Base-by-base conservation (phyloP, 2,888 invertebrate genomes). In the Hypolimnas misippus region DNA sequence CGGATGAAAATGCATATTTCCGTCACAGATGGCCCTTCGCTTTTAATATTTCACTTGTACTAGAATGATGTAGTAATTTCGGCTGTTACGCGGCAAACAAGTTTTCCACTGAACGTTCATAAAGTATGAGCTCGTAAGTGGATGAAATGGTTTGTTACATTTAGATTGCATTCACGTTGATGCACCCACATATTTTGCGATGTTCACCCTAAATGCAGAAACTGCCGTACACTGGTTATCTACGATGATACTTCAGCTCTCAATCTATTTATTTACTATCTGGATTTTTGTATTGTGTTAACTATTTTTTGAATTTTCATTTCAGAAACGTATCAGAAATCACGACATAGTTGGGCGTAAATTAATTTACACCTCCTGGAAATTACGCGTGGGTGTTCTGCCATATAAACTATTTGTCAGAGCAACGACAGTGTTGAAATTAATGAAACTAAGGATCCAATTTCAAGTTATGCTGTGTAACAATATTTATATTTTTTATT, bases 121-220 rank as follows among this genome's bases (percentile, higher is more conserved):
- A 46, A 56, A 46, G 46, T 46, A 46, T 25, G 49, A 38, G 35
- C 57, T 50, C 25, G 57, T 49, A 57, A 57, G 49, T 44, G 17
- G 49, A 38, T 57, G 57, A 50, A 57, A 50, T 57, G 50, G 49
- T 31, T 16, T 49, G 38, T 29, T 57, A 38, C 50, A 50, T 57
- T 50, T 29, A 29, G 57, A 50, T 57, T 57, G 50, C 57, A 50
- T 50, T 57, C 38, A 56, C 31, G 49, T 25, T 49, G 21, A 49
- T 56, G 46, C 33, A 19, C 21, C 21, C 19, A 46, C 44, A 56
- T 56, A 46, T 56, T 46, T 46, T 21, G 56, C 35, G 31, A n/a
- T 14, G 38, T 50, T 57, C 57, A 6, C 49, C 8, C 25, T 50
- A 16, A 25, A 49, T 16, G 38, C 14, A 49, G 49, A 38, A 38